Percentiles rank a stretch among this genome's conserved stretches.
phyloP scores from a whole-genome alignment of 2,113 vertebrate species.

The Ophthalmolycus amberensis region DNA sequence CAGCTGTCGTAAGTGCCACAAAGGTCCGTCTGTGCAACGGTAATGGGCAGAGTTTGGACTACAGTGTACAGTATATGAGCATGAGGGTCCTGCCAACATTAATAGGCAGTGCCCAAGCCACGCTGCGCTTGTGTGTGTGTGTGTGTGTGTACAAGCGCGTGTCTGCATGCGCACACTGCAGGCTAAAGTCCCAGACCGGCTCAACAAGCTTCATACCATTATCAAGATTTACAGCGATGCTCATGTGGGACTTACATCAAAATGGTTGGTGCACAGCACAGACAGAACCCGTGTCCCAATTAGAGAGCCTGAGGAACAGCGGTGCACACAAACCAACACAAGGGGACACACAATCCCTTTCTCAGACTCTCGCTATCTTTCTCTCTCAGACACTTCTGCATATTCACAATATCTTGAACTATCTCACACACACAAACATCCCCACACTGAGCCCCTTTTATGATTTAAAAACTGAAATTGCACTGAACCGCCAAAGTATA shows the following conservation, averaged over 20 bases:
- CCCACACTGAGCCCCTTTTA: neutral
- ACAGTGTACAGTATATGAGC: slow-evolving; percentile 10
- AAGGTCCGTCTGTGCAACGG: slow-evolving; percentile 28
- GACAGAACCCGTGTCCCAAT: slow-evolving; percentile 79
- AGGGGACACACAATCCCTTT: slow-evolving; percentile 50
- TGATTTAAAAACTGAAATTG: slow-evolving; percentile 16
- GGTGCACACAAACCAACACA: slow-evolving; percentile 30
- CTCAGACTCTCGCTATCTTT: slow-evolving; percentile 65
- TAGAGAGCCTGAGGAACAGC: slow-evolving; percentile 65
- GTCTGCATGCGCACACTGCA: slow-evolving; percentile 27
- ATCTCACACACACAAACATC: slow-evolving; percentile 11
- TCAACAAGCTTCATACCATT: slow-evolving; percentile 77
- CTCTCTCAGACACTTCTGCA: slow-evolving; percentile 68
- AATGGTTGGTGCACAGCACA: slow-evolving; percentile 71
- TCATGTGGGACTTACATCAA: slow-evolving; percentile 78
- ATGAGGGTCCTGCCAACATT: slow-evolving; percentile 45
- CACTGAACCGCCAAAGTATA: neutral
- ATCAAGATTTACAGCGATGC: slow-evolving; percentile 82
- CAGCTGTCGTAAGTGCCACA: slow-evolving; percentile 55
- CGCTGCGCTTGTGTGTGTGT: slow-evolving; percentile 5
- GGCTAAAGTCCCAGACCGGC: slow-evolving; percentile 65
- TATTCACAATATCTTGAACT: slow-evolving; percentile 60
- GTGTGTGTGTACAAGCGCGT: slow-evolving; percentile 11
- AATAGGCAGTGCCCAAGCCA: slow-evolving; percentile 40
- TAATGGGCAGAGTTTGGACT: slow-evolving; percentile 50